Conservation (phyloP, 1,140 invertebrate genomes). For the Atta cephalotes region DNA sequence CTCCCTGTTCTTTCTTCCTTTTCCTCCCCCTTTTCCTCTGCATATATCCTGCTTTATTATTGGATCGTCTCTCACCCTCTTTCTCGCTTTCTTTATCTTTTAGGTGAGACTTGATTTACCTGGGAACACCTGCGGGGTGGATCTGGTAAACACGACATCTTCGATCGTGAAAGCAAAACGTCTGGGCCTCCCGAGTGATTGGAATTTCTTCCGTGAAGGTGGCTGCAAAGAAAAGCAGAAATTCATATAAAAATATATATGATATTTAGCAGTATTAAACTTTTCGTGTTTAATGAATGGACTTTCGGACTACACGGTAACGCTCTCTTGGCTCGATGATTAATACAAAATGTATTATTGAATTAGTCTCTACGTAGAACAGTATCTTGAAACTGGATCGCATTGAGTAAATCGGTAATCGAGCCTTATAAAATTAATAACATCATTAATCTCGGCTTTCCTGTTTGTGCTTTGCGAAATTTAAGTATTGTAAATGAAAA, state of each 20-base stretch:
- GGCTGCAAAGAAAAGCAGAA: slow-evolving; percentile 24
- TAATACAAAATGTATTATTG: slow-evolving; percentile 51
- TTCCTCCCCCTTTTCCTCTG: slow-evolving; percentile 1
- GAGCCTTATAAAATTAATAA: slow-evolving; percentile 62
- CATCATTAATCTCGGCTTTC: slow-evolving; percentile 27
- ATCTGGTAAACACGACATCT: slow-evolving; percentile 58
- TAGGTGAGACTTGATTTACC: slow-evolving; percentile 59
- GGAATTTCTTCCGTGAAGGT: slow-evolving; percentile 40
- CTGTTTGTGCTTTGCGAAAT: background rate
- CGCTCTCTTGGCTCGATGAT: slow-evolving; percentile 43
- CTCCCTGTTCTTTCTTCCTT: slow-evolving; percentile 55
- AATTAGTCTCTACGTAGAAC: slow-evolving; percentile 28
- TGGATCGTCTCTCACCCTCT: background rate
- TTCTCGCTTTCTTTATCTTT: slow-evolving; percentile 23
- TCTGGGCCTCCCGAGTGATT: slow-evolving; percentile 26
- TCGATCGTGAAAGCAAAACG: slow-evolving; percentile 58
- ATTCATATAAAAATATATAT: slow-evolving; percentile 1
- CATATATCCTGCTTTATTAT: slow-evolving; percentile 34
- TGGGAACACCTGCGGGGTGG: slow-evolving; percentile 57
- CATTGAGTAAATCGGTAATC: slow-evolving; percentile 52
- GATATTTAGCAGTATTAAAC: background rate
- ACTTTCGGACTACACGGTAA: slow-evolving; percentile 14
- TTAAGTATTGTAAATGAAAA: slow-evolving; percentile 27
- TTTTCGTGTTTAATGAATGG: slow-evolving; percentile 5
- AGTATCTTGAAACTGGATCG: slow-evolving; percentile 58